phyloP scores from a whole-genome alignment of 2,888 invertebrate species.

The Eristalis tenax region DNA sequence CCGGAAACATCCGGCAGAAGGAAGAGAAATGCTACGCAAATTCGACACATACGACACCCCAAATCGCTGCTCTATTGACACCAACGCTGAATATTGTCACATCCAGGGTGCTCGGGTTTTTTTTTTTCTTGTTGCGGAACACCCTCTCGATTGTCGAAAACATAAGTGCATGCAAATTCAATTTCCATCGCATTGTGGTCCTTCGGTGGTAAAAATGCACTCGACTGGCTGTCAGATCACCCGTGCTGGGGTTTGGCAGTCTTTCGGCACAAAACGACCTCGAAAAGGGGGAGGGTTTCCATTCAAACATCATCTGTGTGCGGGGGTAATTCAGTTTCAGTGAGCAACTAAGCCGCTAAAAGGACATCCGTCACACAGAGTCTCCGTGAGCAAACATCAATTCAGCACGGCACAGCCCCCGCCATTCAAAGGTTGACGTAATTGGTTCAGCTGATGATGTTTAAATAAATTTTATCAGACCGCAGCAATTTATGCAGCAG shows the following conservation, averaged over 20 bases:
- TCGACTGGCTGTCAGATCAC: not conserved
- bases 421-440: not conserved
- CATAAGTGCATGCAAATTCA: not conserved
- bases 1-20: not conserved
- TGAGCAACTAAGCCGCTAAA: not conserved
- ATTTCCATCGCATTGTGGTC: not conserved
- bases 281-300: not conserved
- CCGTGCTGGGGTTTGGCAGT: not conserved
- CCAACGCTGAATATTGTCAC: not conserved
- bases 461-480: conserved; percentile 33
- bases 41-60: not conserved
- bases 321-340: not conserved
- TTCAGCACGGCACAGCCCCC: too few relatives aligned
- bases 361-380: too few relatives aligned
- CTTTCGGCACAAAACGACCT: not conserved
- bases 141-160: not conserved
- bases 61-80: not conserved
- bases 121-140: not conserved
- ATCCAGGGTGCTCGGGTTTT: not conserved
- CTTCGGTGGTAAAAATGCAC: not conserved
- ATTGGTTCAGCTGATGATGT: conserved; percentile 20
- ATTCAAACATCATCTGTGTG: too few relatives aligned
- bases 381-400: too few relatives aligned
- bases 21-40: not conserved
- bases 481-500: conserved; percentile 16